Evolutionary conservation across 2,888 invertebrate species (phyloP), one percentile per base, ranked within the genome.

Genomic region (Anthophora plumipes): DNA sequence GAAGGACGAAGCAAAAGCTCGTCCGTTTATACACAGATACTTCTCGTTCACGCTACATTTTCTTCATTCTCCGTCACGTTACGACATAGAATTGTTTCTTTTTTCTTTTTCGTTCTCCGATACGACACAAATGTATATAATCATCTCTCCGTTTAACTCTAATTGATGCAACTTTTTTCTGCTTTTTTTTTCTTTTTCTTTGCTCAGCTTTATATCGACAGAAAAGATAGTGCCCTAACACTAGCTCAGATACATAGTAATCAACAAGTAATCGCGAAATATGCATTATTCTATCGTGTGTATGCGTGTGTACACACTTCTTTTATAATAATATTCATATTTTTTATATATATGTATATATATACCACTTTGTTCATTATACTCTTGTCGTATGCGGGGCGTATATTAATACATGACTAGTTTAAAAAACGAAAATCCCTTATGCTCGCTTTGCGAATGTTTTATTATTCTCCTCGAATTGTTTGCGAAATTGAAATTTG

Each of bases 361-460:
- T 82, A 80, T 82, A 79, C 57, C 77, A 61, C 69, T 80, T 80
- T 87, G 71, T 82, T 83, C 77, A 80, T 76, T 81, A 80, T 80
- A 60, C 66, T 77, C 79, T 82, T 75, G 70, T 63, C 64, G 60
- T 83, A 84, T 80, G 78, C 54, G 67, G 67, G 72, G 60, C 67
- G 75, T 85, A 85, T 66, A 84, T 80, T 84, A 85, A 90, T 88
- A 81, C 80, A 79, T 92, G 92, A 92, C 92, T 92, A 91, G 91
- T 89, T 91, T 31, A 84, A 84, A 88, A 86, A 80, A 86, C 75
- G 77, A 71, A 80, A 80, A 85, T 86, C 84, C 83, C 85, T 85
- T 85, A 86, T 84, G 77, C 84, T 84, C 85, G 84, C 85, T 61
- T 50, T 66, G 48, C 77, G 31, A 59, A 59, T 39, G 60, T 39